Conservation (phyloP, 2,797 vertebrate genomes). For the Amblyopsis hoosieri region DNA sequence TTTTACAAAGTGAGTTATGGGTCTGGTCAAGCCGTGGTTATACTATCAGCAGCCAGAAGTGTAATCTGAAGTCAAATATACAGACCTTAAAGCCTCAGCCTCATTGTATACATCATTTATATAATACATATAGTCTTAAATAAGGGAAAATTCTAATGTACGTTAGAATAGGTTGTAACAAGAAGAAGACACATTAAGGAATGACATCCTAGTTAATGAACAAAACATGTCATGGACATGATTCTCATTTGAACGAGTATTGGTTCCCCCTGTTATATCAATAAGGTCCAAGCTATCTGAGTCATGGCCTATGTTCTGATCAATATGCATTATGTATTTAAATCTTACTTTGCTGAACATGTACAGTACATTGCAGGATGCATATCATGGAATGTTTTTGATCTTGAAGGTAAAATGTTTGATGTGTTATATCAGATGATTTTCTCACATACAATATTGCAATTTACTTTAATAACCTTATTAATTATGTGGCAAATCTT, state of each 20-base stretch:
- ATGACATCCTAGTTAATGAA: constrained; percentile 55
- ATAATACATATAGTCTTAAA: constrained; percentile 18
- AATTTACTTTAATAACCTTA: constrained; percentile 74
- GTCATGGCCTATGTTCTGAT: constrained; percentile 23
- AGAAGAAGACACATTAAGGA: constrained; percentile 44
- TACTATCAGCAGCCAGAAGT: no score
- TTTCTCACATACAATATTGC: constrained; percentile 50
- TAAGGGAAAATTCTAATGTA: not conserved
- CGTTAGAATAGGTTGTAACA: constrained; percentile 9
- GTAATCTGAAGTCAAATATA: constrained; percentile 45
- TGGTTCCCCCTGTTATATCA: constrained; percentile 31
- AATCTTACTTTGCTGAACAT: constrained; percentile 12
- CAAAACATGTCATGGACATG: constrained; percentile 51
- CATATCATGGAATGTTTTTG: no score
- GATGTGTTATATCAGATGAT: constrained; percentile 5
- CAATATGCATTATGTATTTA: constrained; percentile 13
- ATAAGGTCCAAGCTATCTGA: constrained; percentile 42
- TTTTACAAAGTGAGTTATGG: no score
- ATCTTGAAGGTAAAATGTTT: no score
- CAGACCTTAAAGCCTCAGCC: constrained; percentile 16
- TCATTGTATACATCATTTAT: constrained; percentile 10
- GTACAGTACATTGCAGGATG: no score
- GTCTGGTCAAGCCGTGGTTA: no score
- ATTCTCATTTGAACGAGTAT: constrained; percentile 53
- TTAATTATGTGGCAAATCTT: constrained; percentile 68